Evolutionary conservation across 37 sponge, comb jelly and placozoan species (phyloP), one percentile per base, ranked within the genome.

Genomic region (Ephydatia muelleri): DNA sequence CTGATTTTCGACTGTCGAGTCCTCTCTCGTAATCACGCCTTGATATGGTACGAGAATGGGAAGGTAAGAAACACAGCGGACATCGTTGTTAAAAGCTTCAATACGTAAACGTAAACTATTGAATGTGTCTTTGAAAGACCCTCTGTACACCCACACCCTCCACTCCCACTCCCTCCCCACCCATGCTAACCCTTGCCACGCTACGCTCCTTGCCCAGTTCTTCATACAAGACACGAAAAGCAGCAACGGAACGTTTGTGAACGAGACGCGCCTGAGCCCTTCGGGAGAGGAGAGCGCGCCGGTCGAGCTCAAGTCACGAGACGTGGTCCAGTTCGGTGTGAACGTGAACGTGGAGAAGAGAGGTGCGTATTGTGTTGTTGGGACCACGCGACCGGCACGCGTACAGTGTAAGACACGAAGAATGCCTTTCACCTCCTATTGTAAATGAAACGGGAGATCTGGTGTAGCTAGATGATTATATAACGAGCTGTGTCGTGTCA

Each of bases 161-260:
- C n/a, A n/a, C n/a, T n/a, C n/a, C n/a, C n/a, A n/a, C n/a, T n/a
- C n/a, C n/a, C n/a, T n/a, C n/a, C n/a, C n/a, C n/a, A n/a, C n/a
- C n/a, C n/a, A n/a, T n/a, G n/a, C n/a, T n/a, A n/a, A n/a, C n/a
- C n/a, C n/a, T n/a, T n/a, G n/a, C n/a, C n/a, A n/a, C n/a, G n/a
- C n/a, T n/a, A n/a, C n/a, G 25, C 14, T 1, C 48, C 19, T 66
- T 48, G 1, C 79, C 16, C 68, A 97, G 99, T 94, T 98, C 82
- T 98, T 72, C 89, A 93, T 98, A 30, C 85, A 96, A 74, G 99
- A 98, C 79, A 98, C 97, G 9, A 94, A 94, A 71, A 96, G 97
- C 78, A 96, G 97, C 69, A 98, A 98, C 68, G 99, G 99, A 23
- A 98, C 99, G 13, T 98, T 96, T 76, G 97, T 98, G 35, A 98